A percentile compares a stretch with the other conserved stretches of the same genome.
Evolutionary conservation across 2,113 vertebrate genomes (phyloP).

Genomic region (Pteruthius melanotis): DNA sequence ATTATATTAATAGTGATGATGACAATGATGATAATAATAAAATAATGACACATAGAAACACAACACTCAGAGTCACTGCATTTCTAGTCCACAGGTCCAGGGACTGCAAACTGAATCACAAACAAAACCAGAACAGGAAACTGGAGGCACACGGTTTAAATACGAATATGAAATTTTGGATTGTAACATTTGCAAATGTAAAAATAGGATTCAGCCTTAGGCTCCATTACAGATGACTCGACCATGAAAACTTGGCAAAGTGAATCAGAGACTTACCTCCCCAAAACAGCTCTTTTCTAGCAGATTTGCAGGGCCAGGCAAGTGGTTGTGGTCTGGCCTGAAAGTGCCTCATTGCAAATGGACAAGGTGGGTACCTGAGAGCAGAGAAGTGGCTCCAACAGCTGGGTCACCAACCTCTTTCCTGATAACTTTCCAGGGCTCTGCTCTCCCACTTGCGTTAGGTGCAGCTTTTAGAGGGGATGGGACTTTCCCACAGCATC

Average conservation of each 20-base stretch:
- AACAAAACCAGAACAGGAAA: not conserved
- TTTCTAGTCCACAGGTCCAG: not conserved
- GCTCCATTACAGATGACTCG: not conserved
- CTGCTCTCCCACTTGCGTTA: not conserved
- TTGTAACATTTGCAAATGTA: not conserved
- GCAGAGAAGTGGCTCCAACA: not conserved
- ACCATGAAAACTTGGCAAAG: not conserved
- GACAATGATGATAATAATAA: not conserved
- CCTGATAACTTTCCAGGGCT: not conserved
- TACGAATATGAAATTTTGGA: not conserved
- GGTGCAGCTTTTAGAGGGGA: not conserved
- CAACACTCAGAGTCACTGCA: not conserved
- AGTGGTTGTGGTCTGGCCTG: not conserved
- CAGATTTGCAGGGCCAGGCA: slow-evolving; percentile 74
- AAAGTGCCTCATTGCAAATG: not conserved
- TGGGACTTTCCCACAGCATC: not conserved
- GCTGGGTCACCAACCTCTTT: not conserved
- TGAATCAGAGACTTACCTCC: slow-evolving; percentile 61
- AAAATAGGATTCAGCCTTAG: not conserved
- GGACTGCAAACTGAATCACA: not conserved
- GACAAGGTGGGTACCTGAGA: not conserved
- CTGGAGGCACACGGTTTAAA: not conserved
- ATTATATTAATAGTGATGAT: too few species aligned
- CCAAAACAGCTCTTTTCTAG: slow-evolving; percentile 70
- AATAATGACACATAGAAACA: not conserved